Evolutionary conservation across 2,888 invertebrate species (phyloP), one percentile per base, ranked within the genome.

Genomic region (Gortyna flavago): DNA sequence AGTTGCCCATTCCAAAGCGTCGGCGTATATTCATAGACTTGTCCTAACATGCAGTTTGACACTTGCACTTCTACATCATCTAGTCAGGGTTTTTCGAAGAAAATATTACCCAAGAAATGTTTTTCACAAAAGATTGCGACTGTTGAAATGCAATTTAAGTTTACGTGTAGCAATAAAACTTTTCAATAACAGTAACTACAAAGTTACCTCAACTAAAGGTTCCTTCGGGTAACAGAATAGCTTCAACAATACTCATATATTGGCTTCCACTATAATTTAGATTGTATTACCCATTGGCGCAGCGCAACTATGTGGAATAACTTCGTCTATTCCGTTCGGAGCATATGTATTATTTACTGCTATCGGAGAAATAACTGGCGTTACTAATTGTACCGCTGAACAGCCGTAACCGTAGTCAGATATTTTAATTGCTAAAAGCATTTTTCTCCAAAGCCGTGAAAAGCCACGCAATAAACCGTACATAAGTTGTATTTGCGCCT

Each of bases 261-360:
- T 65, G 64, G 67, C 64, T 76, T 68, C 54, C 71, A 73, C 65
- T 79, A 51, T 85, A 79, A 79, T 85, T 85, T 75, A 67, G 64
- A 83, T 80, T 83, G 72, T 41, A 68, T 79, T 85, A 69, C 79
- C 73, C 77, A 68, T 59, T 83, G 72, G 75, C 35, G 72, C 70
- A 81, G 62, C 64, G 78, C 68, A 77, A 80, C 77, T 75, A 69
- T 69, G 67, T 66, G 41, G 54, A 35, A 75, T 78, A 76, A 71
- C 78, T 78, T 69, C 38, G 57, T 32, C 11, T 51, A 62, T 62
- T 71, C 62, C 48, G 13, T 35, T 21, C 41, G 18, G 9, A 70
- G 61, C 41, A 18, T 71, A 54, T 65, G 65, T 67, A 77, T 38
- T 65, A 48, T 76, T 38, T 32, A 61, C 29, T 44, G 41, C 35